Base-by-base conservation (phyloP, 2,888 invertebrate genomes). In the Troglohyphantes excavatus region DNA sequence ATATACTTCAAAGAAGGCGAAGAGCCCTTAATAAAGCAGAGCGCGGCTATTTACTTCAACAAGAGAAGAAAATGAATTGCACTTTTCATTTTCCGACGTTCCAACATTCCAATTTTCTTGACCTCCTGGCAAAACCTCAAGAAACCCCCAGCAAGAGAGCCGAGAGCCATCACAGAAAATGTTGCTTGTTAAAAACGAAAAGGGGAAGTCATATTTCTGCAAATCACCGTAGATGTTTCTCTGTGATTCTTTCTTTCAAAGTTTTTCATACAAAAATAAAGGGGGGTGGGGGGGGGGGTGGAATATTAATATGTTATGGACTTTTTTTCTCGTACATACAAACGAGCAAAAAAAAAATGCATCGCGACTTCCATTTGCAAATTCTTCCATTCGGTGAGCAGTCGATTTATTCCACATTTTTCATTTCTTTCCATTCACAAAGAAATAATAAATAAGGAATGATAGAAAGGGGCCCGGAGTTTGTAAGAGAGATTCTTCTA, bases 121-220 rank as follows among this genome's bases (percentile, higher is more conserved):
- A 82, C 82, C 70, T 72, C 61, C 68, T 82, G 82, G 82, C 82
- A 82, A 82, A 82, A 82, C 70, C 82, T 82, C 82, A 82, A 82
- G 27, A 70, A 82, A 82, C 59, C 23, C 61, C 68, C 39, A 67
- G 9, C 3, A 53, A 9, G 29, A n/a, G 46, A 63, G 26, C 7
- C 17, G 29, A 81, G 70, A 68, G 33, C 39, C 19, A 70, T 61
- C 61, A 63, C 5, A 21, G 29, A 70, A 82, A 82, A 70, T 39
- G 82, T 23, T 70, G 61, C 82, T 70, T 82, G 70, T 82, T 72
- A 82, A 82, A 76, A 82, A 59, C 33, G 70, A 33, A 27, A 82
- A 43, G 46, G 29, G 43, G n/a, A 81, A 68, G 27, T 59, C 39
- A 70, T 39, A 61, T 61, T 82, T 33, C 61, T 59, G 59, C 61